Evolutionary conservation across 2,888 invertebrate genomes (phyloP).

Genomic region (Xanthia togata): DNA sequence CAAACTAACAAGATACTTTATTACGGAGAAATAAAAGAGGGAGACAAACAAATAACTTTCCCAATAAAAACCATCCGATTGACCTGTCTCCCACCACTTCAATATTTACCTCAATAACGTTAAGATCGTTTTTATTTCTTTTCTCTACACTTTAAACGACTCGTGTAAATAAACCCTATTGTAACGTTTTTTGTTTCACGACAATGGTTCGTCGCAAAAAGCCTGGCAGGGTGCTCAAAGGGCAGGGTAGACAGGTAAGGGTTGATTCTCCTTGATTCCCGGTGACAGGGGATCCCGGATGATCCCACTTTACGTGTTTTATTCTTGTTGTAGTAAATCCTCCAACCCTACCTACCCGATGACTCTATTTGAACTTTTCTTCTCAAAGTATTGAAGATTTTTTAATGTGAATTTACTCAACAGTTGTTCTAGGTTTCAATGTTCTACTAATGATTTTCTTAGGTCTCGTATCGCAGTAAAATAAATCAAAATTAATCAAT

Average conservation of each 20-base stretch:
- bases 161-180: constrained; percentile 73
- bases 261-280: constrained; percentile 71
- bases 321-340: constrained; percentile 66
- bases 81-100: constrained; percentile 8
- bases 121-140: constrained; percentile 32
- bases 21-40: neutral
- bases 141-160: constrained; percentile 66
- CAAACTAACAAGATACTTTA: too few relatives aligned
- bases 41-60: neutral
- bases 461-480: neutral
- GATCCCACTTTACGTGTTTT: constrained; percentile 73
- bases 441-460: neutral
- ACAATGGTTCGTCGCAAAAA: constrained; percentile 81
- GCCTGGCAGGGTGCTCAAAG: constrained; percentile 78
- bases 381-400: too few relatives aligned
- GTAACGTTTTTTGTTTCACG: constrained; percentile 70
- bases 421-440: neutral
- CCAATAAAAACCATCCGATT: constrained; percentile 2
- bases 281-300: constrained; percentile 77
- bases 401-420: neutral
- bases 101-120: constrained; percentile 1
- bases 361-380: constrained; percentile 26
- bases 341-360: constrained; percentile 36
- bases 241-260: constrained; percentile 78
- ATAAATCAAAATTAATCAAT: neutral